Evolutionary conservation across 2,113 vertebrate species (phyloP).

Genomic region (Cranoglanis bouderius): DNA sequence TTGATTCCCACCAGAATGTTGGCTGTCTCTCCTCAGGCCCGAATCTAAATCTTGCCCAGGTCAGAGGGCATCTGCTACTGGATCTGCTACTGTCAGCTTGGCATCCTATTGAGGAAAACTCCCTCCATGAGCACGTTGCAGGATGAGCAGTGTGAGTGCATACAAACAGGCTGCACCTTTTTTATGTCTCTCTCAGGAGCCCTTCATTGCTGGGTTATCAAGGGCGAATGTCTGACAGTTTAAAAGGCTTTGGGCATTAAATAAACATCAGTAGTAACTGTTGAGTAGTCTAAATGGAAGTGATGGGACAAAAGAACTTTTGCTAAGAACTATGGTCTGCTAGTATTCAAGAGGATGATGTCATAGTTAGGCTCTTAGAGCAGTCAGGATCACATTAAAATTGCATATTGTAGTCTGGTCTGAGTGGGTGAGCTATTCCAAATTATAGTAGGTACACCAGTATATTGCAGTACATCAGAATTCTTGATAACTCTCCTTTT

Average conservation of each 20-base stretch:
- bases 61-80: conserved; percentile 57
- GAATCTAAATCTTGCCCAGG: conserved; percentile 54
- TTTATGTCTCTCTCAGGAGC: conserved; percentile 56
- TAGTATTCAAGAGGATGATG: conserved; percentile 49
- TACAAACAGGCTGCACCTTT: conserved; percentile 62
- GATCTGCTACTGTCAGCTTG: conserved; percentile 50
- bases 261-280: conserved; percentile 45
- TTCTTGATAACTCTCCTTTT: conserved; percentile 9
- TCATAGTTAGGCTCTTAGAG: conserved; percentile 44
- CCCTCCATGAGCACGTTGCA: conserved; percentile 56
- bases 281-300: conserved; percentile 41
- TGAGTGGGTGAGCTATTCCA: conserved; percentile 33
- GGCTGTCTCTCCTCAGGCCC: conserved; percentile 4
- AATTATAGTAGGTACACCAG: conserved; percentile 1
- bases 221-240: conserved; percentile 52
- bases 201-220: conserved; percentile 60
- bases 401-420: conserved; percentile 40
- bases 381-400: conserved; percentile 49
- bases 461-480: conserved; percentile 16
- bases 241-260: conserved; percentile 48
- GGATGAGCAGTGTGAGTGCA: conserved; percentile 61
- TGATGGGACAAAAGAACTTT: conserved; percentile 33
- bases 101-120: conserved; percentile 61
- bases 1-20: conserved; percentile 28
- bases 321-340: conserved; percentile 31